These are phyloP conservation scores for Bhutanitis thaidina DNA, from an alignment of 2,888 invertebrate genomes.

Conservation along the genomic window DNA sequence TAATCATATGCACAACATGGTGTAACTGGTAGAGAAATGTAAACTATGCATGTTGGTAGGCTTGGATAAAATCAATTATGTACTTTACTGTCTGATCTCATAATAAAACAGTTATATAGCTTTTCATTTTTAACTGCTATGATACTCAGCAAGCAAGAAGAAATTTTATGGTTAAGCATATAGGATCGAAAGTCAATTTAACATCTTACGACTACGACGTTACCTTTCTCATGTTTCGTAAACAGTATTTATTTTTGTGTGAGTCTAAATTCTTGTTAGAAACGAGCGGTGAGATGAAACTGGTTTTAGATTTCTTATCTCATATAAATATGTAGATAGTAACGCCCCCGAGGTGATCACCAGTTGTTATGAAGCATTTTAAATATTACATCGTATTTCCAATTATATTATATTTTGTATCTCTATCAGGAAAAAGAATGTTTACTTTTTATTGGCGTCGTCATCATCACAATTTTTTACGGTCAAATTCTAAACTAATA, in stretches of 20 bases:
- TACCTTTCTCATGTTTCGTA: constrained; percentile 72
- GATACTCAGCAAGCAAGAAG: constrained; percentile 41
- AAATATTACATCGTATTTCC: constrained; percentile 50
- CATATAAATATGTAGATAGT: constrained; percentile 70
- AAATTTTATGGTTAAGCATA: constrained; percentile 46
- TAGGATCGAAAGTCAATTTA: constrained; percentile 50
- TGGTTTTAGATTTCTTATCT: constrained; percentile 65
- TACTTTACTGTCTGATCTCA: constrained; percentile 72
- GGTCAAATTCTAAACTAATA: constrained; percentile 27
- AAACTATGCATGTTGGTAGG: constrained; percentile 54
- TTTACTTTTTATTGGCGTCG: constrained; percentile 33
- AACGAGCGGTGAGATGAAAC: constrained; percentile 62
- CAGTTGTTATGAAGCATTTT: constrained; percentile 54
- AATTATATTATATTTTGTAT: constrained; percentile 50
- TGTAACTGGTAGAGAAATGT: constrained; percentile 43
- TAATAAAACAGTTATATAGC: constrained; percentile 70
- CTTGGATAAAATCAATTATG: constrained; percentile 72
- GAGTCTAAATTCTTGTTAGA: constrained; percentile 76
- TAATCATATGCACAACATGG: constrained; percentile 22
- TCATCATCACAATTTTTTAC: constrained; percentile 32
- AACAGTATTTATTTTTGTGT: constrained; percentile 76
- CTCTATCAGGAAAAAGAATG: constrained; percentile 35
- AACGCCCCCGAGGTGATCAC: constrained; percentile 64
- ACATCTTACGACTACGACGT: constrained; percentile 47
- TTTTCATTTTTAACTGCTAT: constrained; percentile 56